Conservation (phyloP, 1,140 invertebrate genomes). For the Ceratina japonica region DNA sequence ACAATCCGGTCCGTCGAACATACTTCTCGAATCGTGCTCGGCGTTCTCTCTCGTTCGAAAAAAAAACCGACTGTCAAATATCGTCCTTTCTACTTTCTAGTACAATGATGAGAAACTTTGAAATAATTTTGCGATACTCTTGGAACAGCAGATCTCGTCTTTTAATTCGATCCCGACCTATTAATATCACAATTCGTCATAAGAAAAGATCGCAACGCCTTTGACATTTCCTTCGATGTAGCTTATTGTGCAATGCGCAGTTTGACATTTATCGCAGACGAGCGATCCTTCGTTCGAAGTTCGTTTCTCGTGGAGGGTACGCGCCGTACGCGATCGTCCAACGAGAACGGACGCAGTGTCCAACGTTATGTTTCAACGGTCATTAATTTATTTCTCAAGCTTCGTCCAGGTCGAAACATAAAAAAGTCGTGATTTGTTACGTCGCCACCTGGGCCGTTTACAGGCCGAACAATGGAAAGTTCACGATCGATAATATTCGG, state of each 20-base stretch:
- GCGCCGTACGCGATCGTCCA: too few relatives aligned
- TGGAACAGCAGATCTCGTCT: background rate
- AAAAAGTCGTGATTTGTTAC: constrained; percentile 88
- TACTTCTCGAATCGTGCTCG: too few relatives aligned
- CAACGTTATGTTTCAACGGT: background rate
- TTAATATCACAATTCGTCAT: too few relatives aligned
- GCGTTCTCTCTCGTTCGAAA: too few relatives aligned
- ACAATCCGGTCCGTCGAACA: too few relatives aligned
- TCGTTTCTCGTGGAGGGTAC: background rate
- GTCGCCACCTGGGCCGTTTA: constrained; percentile 89
- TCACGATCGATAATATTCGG: constrained; percentile 85
- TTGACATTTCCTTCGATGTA: constrained; percentile 31
- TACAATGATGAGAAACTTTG: too few relatives aligned
- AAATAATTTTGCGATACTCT: background rate
- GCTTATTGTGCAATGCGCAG: constrained; percentile 24
- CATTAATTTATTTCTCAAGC: constrained; percentile 21
- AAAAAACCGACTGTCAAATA: too few relatives aligned
- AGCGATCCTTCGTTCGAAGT: background rate
- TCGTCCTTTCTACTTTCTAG: too few relatives aligned
- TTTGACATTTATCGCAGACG: constrained; percentile 27
- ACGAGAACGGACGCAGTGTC: too few relatives aligned
- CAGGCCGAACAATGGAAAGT: constrained; percentile 83
- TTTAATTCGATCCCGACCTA: too few relatives aligned
- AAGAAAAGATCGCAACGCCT: constrained; percentile 17
- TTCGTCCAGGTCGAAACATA: constrained; percentile 59